phyloP scores from a whole-genome alignment of 2,888 invertebrate genomes.

The Macaria notata region DNA sequence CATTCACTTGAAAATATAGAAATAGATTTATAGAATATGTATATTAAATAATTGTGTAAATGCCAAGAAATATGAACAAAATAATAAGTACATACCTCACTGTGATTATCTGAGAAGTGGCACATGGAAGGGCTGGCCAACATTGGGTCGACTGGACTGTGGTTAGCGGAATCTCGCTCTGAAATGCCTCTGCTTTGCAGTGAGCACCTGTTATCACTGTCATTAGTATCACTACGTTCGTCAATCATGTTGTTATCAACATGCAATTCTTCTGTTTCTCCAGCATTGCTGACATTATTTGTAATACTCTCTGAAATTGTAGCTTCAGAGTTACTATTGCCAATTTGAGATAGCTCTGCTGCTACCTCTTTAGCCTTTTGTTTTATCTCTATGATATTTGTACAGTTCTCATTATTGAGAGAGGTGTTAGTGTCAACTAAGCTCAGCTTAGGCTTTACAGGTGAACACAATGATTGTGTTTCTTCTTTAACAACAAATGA shows the following conservation, averaged over 20 bases:
- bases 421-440: conserved; percentile 43
- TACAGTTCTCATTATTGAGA: conserved; percentile 43
- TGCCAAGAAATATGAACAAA: conserved; percentile 2
- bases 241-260: conserved; percentile 58
- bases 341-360: conserved; percentile 43
- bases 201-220: conserved; percentile 62
- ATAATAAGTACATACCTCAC: conserved; percentile 77
- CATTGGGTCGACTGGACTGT: conserved; percentile 88
- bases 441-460: conserved; percentile 49
- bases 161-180: conserved; percentile 88
- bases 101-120: conserved; percentile 86
- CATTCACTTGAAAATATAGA: too few relatives aligned
- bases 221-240: conserved; percentile 61
- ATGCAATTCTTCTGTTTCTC: conserved; percentile 57
- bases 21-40: too few relatives aligned
- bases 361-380: conserved; percentile 44
- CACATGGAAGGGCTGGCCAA: conserved; percentile 86
- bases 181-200: conserved; percentile 65
- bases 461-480: conserved; percentile 31
- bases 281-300: conserved; percentile 47
- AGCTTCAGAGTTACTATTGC: conserved; percentile 51
- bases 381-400: conserved; percentile 39
- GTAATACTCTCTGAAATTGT: conserved; percentile 45
- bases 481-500: conserved; percentile 52
- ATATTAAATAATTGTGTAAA: not conserved